phyloP scores from a whole-genome alignment of 2,113 vertebrate species.

The Meriones unguiculatus region DNA sequence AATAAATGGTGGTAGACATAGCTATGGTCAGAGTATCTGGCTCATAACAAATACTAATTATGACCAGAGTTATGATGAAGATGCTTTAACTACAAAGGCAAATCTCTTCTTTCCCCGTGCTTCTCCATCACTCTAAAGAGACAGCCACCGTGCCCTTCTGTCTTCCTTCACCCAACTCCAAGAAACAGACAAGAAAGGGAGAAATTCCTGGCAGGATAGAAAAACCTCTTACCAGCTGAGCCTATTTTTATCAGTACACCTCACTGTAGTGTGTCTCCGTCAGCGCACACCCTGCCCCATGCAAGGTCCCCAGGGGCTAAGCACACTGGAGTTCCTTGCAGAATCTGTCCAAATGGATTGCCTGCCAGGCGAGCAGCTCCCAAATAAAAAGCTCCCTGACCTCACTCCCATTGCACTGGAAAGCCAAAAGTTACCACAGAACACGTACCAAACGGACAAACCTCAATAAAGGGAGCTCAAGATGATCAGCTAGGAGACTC shows the following conservation, averaged over 20 bases:
- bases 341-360: background rate
- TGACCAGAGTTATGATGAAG: constrained; percentile 6
- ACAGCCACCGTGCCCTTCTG: background rate
- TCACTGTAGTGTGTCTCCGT: background rate
- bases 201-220: background rate
- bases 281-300: background rate
- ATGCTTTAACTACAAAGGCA: constrained; percentile 5
- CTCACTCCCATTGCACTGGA: too few relatives aligned
- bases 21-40: background rate
- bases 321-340: background rate
- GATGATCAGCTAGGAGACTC: background rate
- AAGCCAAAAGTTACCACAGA: background rate
- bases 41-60: background rate
- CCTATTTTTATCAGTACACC: background rate
- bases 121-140: background rate
- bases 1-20: background rate
- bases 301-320: background rate
- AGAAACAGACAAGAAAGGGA: constrained; percentile 36
- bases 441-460: background rate
- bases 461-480: background rate
- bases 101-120: background rate
- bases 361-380: background rate
- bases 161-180: background rate
- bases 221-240: background rate
- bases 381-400: background rate